Evolutionary conservation across 2,888 invertebrate genomes (phyloP).

Genomic region (Adineta ricciae): DNA sequence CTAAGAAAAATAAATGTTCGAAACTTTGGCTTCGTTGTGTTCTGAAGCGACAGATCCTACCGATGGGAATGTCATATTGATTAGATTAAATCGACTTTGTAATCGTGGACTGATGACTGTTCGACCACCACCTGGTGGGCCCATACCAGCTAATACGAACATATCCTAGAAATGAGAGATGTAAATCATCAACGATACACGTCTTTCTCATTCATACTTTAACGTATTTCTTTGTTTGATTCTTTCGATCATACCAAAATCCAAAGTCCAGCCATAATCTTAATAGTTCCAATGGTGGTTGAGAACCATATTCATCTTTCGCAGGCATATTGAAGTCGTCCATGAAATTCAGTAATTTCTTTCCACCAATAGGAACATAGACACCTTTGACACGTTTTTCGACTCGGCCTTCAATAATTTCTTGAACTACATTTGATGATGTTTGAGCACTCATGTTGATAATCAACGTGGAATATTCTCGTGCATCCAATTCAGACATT

Average conservation of each 20-base stretch:
- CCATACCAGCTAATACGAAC: constrained; percentile 49
- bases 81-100: constrained; percentile 50
- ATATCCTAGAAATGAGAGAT: constrained; percentile 50
- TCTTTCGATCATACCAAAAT: constrained; percentile 74
- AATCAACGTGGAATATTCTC: constrained; percentile 59
- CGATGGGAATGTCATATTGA: constrained; percentile 62
- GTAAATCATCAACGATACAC: not conserved
- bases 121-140: constrained; percentile 51
- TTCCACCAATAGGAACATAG: constrained; percentile 68
- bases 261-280: constrained; percentile 77
- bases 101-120: constrained; percentile 48
- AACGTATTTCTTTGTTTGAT: constrained; percentile 67
- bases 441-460: constrained; percentile 82
- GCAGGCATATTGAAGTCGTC: constrained; percentile 88
- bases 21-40: not conserved
- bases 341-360: constrained; percentile 73
- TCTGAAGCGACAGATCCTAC: constrained; percentile 37
- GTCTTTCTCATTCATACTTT: constrained; percentile 45
- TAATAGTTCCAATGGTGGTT: constrained; percentile 73
- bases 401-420: constrained; percentile 70
- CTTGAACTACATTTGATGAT: constrained; percentile 70
- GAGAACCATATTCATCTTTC: constrained; percentile 74
- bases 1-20: not conserved
- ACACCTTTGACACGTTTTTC: constrained; percentile 77
- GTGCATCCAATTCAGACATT: constrained; percentile 56